Base-by-base conservation (phyloP, 37 sponge, comb jelly and placozoan genomes). In the Oopsacas minuta region DNA sequence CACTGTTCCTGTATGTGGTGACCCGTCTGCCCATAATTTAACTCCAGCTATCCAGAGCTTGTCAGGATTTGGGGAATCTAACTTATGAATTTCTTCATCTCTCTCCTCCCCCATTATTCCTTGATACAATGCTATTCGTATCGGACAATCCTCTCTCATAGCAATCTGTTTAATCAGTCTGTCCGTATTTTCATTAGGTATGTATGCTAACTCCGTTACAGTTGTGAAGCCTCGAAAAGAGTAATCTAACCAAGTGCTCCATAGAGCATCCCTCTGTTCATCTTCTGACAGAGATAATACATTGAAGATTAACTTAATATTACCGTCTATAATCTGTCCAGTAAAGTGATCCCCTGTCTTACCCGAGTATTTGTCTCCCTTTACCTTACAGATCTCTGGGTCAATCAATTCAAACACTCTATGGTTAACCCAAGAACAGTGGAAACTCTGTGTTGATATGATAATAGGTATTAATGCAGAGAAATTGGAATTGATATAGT, bases 1-100 rank as follows among this genome's bases (percentile, higher is more conserved):
- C 38, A 61, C 42, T 28, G 90, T 85, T 12, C 88, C 88, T 37
- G 86, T 36, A 51, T 87, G 82, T 0, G 88, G 83, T 35, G 88
- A 85, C 12, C 90, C 90, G 39, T 90, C 90, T n/a, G 90, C 88
- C 85, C 85, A 87, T 23, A 87, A 37, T 39, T 89, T 89, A 22
- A 46, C 17, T 46, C 85, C 88, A n/a, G 85, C 85, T 0, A 88
- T 25, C 88, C 88, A 88, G 82, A 88, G 37, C 82, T 84, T 84
- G 81, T 86, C 82, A 7, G 12, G 20, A 52, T 23, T 85, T 25
- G 28, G 82, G 0, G 28, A 0, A 0, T 52, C 38, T 12, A 36
- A 46, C 51, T 46, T 12, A 17, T 46, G 51, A 17, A 46, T 46
- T 22, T 46, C 51, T 12, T 17, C 51, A 46, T 22, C 17, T 46